phyloP scores from a whole-genome alignment of 2,888 invertebrate genomes.

The Horisme vitalbata region DNA sequence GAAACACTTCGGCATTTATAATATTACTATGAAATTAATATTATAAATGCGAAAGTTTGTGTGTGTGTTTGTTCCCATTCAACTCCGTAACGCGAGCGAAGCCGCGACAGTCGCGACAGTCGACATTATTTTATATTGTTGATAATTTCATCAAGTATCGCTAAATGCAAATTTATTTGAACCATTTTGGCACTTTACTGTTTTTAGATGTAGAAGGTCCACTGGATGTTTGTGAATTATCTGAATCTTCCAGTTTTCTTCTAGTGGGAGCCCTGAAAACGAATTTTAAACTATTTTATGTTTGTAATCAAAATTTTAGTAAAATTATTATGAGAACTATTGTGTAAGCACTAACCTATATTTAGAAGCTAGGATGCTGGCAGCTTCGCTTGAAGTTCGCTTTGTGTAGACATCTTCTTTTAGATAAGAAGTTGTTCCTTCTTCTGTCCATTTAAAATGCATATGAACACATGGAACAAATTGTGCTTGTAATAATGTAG shows the following conservation, averaged over 20 bases:
- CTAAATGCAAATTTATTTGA: conserved; percentile 48
- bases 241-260: conserved; percentile 53
- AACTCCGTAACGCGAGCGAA: no score
- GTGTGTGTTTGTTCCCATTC: no score
- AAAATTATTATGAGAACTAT: no score
- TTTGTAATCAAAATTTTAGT: conserved; percentile 17
- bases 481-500: conserved; percentile 87
- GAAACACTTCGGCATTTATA: no score
- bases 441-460: conserved; percentile 85
- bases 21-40: no score
- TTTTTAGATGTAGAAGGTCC: conserved; percentile 57
- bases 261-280: conserved; percentile 65
- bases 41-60: no score
- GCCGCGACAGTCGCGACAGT: no score
- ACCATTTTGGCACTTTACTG: conserved; percentile 77
- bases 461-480: conserved; percentile 91
- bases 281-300: conserved; percentile 21
- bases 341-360: conserved; percentile 78
- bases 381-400: conserved; percentile 86
- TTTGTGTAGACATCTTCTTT: conserved; percentile 84
- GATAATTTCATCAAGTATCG: neutral
- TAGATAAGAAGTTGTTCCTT: conserved; percentile 70
- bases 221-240: conserved; percentile 38
- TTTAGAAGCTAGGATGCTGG: conserved; percentile 86
- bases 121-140: no score